These are phyloP conservation scores for Centropus unirufus DNA, from an alignment of 2,113 vertebrate genomes.

Conservation along the genomic window DNA sequence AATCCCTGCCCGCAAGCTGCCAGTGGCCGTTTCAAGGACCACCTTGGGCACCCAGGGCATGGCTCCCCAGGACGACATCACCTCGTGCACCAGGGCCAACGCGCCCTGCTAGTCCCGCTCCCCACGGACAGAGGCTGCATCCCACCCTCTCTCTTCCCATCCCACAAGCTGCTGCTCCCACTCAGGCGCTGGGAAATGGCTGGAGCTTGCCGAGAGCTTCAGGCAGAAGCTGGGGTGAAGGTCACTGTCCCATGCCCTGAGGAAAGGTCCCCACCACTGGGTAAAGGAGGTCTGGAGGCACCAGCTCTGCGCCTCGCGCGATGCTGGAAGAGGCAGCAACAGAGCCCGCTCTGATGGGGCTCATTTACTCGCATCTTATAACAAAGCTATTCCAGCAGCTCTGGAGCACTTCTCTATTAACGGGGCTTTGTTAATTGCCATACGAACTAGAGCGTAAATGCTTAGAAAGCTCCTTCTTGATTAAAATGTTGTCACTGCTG, in stretches of 20 bases:
- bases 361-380: conserved; percentile 10
- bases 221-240: neutral
- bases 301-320: neutral
- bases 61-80: neutral
- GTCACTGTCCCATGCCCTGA: neutral
- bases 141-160: neutral
- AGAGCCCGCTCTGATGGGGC: neutral
- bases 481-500: conserved; percentile 16
- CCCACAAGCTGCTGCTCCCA: neutral
- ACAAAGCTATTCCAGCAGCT: neutral
- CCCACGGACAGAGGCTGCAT: neutral
- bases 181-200: neutral
- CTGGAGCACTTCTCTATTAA: neutral
- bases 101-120: accelerated
- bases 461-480: conserved; percentile 4
- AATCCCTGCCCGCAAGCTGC: accelerated
- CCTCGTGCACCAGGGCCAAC: neutral
- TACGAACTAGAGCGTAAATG: neutral
- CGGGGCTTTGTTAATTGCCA: conserved; percentile 7
- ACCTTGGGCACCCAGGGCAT: neutral
- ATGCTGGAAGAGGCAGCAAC: neutral
- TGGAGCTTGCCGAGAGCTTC: neutral
- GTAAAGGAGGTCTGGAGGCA: neutral
- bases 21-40: neutral
- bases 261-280: neutral